Evolutionary conservation across 2,888 invertebrate species (phyloP).

Genomic region (Leistus spinibarbis): DNA sequence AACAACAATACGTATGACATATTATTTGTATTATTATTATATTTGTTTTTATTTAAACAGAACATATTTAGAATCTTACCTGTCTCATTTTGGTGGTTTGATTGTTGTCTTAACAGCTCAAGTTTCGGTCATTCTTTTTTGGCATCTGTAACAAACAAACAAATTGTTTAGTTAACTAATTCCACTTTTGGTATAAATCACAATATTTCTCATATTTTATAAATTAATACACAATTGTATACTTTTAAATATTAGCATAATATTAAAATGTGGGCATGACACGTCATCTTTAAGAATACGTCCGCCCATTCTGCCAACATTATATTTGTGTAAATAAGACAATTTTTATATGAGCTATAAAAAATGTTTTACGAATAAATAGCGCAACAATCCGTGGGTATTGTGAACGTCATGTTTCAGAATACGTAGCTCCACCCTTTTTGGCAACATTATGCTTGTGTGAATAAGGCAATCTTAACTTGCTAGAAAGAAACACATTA

Average conservation of each 20-base stretch:
- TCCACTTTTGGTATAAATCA: background rate
- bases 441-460: background rate
- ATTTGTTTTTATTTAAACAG: too few relatives aligned
- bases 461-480: background rate
- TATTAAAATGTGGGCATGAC: too few relatives aligned
- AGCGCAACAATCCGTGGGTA: background rate
- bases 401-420: background rate
- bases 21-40: too few relatives aligned
- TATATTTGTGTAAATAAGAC: background rate
- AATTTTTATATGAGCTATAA: too few relatives aligned
- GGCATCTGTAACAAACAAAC: slow-evolving; percentile 27
- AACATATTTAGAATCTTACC: slow-evolving; percentile 22
- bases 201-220: background rate
- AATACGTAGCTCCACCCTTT: background rate
- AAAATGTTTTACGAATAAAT: background rate
- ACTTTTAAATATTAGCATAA: too few relatives aligned
- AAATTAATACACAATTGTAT: too few relatives aligned
- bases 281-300: too few relatives aligned
- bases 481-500: too few relatives aligned
- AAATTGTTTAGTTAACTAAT: slow-evolving; percentile 6
- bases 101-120: slow-evolving; percentile 1
- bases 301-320: too few relatives aligned
- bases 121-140: slow-evolving; percentile 28
- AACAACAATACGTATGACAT: too few relatives aligned
- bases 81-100: slow-evolving; percentile 28